phyloP scores from a whole-genome alignment of 2,888 invertebrate species.

The Acrobasis repandana region DNA sequence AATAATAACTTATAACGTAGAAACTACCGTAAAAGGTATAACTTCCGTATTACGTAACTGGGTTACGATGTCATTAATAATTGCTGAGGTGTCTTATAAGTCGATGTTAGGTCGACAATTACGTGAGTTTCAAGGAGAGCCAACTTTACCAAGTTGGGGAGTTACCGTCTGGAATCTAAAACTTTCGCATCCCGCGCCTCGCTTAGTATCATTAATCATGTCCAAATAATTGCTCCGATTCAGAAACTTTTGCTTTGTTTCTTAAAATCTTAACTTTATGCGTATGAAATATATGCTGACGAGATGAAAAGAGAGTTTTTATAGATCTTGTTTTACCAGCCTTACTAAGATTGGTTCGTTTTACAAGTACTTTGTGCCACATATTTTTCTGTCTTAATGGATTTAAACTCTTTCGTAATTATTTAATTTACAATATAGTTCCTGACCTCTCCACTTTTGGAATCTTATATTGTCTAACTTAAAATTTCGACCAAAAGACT shows the following conservation, averaged over 20 bases:
- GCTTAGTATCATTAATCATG: constrained; percentile 7
- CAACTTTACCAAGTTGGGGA: not conserved
- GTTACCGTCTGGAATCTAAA: constrained; percentile 6
- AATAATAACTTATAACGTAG: constrained; percentile 19
- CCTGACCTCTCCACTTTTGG: too few relatives aligned
- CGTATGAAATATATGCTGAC: not conserved
- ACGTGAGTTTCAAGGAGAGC: constrained; percentile 11
- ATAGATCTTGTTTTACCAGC: not conserved
- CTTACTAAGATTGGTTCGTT: too few relatives aligned
- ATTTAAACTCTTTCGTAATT: too few relatives aligned
- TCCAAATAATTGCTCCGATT: not conserved
- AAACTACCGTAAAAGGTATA: constrained; percentile 12
- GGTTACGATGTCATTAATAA: constrained; percentile 36
- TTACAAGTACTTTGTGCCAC: too few relatives aligned
- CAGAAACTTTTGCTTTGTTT: constrained; percentile 2
- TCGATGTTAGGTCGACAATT: constrained; percentile 11
- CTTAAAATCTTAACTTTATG: not conserved
- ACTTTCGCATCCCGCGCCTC: not conserved
- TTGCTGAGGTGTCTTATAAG: constrained; percentile 17
- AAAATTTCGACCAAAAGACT: too few relatives aligned
- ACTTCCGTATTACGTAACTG: constrained; percentile 32
- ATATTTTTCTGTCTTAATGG: too few relatives aligned
- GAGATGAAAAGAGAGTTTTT: not conserved
- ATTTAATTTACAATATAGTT: too few relatives aligned
- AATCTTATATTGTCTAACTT: too few relatives aligned